Conservation (phyloP, 1,140 invertebrate genomes). For the Drosophila kepulauana region DNA sequence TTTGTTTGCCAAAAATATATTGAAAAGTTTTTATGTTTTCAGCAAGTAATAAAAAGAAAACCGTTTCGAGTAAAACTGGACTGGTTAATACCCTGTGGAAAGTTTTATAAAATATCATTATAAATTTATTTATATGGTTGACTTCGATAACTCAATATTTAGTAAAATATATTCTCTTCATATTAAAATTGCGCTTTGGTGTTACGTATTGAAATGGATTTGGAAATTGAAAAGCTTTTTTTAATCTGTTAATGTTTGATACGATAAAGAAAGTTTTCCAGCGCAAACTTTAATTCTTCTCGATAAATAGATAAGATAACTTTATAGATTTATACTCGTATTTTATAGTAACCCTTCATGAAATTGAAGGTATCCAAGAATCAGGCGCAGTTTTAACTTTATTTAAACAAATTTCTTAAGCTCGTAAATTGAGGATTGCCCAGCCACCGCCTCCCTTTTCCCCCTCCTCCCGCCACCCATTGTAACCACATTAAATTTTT, state of each 20-base stretch:
- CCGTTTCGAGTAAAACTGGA: neutral
- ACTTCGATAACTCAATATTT: too few species aligned
- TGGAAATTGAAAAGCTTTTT: slow-evolving; percentile 35
- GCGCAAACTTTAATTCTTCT: neutral
- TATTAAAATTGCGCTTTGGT: too few species aligned
- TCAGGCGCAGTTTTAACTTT: neutral
- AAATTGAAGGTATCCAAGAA: neutral
- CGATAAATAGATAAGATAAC: too few species aligned
- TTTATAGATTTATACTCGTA: too few species aligned
- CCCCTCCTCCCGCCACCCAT: slow-evolving; percentile 14
- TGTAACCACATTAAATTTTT: slow-evolving; percentile 67
- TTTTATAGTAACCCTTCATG: too few species aligned
- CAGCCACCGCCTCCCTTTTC: slow-evolving; percentile 25
- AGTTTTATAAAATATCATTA: neutral
- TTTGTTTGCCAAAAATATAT: slow-evolving; percentile 49
- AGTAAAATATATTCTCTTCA: too few species aligned
- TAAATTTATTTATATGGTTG: neutral
- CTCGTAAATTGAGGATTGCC: slow-evolving; percentile 20
- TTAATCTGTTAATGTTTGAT: slow-evolving; percentile 54
- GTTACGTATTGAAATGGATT: neutral
- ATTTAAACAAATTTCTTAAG: slow-evolving; percentile 22
- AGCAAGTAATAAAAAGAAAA: slow-evolving; percentile 47
- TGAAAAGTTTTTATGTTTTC: slow-evolving; percentile 69
- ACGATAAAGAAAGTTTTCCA: slow-evolving; percentile 33
- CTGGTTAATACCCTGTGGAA: slow-evolving; percentile 12